Evolutionary conservation across 2,113 vertebrate species (phyloP).

Genomic region (Cranoglanis bouderius): DNA sequence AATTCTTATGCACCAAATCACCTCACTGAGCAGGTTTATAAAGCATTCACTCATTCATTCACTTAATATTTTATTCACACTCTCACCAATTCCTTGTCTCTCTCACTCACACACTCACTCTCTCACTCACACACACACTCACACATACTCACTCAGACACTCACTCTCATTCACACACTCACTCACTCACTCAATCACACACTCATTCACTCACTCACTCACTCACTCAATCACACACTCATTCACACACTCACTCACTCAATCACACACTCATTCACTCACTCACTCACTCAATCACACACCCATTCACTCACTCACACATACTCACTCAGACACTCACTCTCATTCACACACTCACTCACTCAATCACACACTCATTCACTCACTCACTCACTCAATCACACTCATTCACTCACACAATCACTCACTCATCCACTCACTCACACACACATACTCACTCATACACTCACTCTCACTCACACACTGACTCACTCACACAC

Average conservation of each 20-base stretch:
- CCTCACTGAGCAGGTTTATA: not conserved
- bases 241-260: not conserved
- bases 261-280: not conserved
- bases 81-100: not conserved
- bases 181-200: not conserved
- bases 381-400: too few species aligned
- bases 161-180: not conserved
- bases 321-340: too few species aligned
- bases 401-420: too few species aligned
- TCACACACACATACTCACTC: too few species aligned
- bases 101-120: too few species aligned
- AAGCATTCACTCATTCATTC: not conserved
- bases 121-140: not conserved
- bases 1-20: not conserved
- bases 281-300: not conserved
- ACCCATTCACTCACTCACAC: too few species aligned
- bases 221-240: not conserved
- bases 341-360: too few species aligned
- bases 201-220: not conserved
- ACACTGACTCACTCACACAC: too few species aligned
- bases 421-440: too few species aligned
- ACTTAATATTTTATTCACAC: not conserved
- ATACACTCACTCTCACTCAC: too few species aligned
- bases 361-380: too few species aligned
- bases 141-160: not conserved